Evolutionary conservation across 2,888 invertebrate species (phyloP).

Genomic region (Ophion costatus): DNA sequence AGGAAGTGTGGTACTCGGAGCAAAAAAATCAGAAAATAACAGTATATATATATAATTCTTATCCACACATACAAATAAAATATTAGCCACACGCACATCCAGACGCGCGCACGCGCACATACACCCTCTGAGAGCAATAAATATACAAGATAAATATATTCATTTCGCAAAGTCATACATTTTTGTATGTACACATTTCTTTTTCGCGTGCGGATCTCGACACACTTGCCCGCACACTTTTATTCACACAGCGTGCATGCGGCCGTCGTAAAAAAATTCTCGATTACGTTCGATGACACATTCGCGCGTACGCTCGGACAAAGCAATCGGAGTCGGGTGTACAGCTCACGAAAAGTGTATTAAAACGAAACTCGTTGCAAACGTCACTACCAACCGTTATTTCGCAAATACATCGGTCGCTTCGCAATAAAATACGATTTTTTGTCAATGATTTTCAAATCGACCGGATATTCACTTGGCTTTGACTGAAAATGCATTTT

Average conservation of each 20-base stretch:
- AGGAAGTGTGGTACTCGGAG: not conserved
- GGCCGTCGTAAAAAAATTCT: not conserved
- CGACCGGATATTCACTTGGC: too few relatives aligned
- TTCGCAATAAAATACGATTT: not conserved
- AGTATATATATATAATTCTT: not conserved
- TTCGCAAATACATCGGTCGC: not conserved
- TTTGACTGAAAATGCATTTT: too few relatives aligned
- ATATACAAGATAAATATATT: not conserved
- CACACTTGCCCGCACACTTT: not conserved
- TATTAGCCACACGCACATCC: not conserved
- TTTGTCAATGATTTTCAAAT: not conserved
- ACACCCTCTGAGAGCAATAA: not conserved
- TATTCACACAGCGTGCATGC: not conserved
- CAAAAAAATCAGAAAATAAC: not conserved
- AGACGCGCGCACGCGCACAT: too few relatives aligned
- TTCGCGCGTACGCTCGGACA: not conserved
- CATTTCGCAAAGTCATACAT: not conserved
- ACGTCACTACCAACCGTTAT: not conserved
- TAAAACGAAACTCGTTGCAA: not conserved
- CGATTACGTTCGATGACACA: conserved; percentile 1
- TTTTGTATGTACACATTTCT: not conserved
- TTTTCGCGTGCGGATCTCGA: not conserved
- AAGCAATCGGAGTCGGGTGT: not conserved
- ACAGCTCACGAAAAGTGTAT: not conserved
- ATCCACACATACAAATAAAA: not conserved